Evolutionary conservation across 2,113 vertebrate genomes (phyloP).

Genomic region (Brachyistius frenatus): DNA sequence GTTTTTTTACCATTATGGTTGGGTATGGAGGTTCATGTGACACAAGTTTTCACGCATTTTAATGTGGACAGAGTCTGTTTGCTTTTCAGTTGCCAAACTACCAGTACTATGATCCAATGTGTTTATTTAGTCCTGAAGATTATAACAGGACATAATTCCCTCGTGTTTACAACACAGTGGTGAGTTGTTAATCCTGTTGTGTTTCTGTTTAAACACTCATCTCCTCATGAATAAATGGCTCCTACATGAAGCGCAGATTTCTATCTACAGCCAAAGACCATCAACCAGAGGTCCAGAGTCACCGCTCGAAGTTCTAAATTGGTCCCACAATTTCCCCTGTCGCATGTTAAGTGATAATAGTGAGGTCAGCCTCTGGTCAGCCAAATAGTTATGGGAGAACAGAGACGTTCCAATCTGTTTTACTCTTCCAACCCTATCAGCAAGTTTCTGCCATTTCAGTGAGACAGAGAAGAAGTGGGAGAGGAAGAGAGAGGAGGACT

Average conservation of each 20-base stretch:
- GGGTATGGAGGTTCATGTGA: too few species aligned
- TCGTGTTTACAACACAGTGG: not conserved
- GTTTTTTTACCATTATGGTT: too few species aligned
- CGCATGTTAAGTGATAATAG: constrained; percentile 71
- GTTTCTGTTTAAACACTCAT: constrained; percentile 5
- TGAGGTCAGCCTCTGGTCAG: constrained; percentile 76
- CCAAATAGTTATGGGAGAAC: constrained; percentile 72
- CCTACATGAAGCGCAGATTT: constrained; percentile 9
- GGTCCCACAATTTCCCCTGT: constrained; percentile 61
- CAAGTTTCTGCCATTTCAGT: constrained; percentile 60
- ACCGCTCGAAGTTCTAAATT: constrained; percentile 63
- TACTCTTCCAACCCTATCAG: constrained; percentile 74
- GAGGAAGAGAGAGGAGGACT: constrained; percentile 10
- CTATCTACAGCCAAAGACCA: constrained; percentile 40
- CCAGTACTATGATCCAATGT: not conserved
- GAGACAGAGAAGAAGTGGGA: constrained; percentile 35
- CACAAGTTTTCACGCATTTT: too few species aligned
- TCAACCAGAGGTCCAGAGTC: constrained; percentile 15
- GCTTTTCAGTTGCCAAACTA: not conserved
- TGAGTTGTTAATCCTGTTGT: not conserved
- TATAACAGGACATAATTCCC: not conserved
- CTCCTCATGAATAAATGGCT: not conserved
- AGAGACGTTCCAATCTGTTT: constrained; percentile 73
- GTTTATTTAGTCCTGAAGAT: not conserved
- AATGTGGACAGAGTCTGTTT: too few species aligned